A percentile compares a stretch with the other conserved stretches of the same genome.
phyloP scores from a whole-genome alignment of 2,888 invertebrate species.

The Lucinisca nassula region DNA sequence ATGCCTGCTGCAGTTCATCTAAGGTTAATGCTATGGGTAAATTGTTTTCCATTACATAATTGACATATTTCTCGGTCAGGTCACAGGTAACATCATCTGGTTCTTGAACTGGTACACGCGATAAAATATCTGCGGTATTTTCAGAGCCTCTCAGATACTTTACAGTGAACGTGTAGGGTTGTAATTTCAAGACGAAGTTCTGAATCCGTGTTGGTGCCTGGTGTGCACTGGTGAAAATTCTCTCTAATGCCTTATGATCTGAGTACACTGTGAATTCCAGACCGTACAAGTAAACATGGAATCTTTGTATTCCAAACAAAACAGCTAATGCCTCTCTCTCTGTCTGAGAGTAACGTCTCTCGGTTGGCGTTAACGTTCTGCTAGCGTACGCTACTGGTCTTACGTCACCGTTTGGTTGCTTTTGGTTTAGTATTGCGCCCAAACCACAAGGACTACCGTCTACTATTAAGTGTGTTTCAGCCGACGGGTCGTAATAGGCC shows the following conservation, averaged over 20 bases:
- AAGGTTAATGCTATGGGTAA: conserved; percentile 16
- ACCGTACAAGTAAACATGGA: not conserved
- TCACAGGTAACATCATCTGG: conserved; percentile 3
- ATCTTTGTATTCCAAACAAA: not conserved
- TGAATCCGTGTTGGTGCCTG: conserved; percentile 5
- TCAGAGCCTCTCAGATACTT: not conserved
- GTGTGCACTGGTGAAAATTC: conserved; percentile 1
- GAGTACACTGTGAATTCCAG: not conserved
- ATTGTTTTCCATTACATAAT: conserved; percentile 2
- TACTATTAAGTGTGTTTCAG: conserved; percentile 19
- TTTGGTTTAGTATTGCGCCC: conserved; percentile 14
- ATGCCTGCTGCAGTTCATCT: conserved; percentile 10
- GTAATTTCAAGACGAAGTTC: conserved; percentile 19
- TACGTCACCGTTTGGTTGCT: conserved; percentile 12
- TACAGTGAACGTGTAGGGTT: conserved; percentile 13
- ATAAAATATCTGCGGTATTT: conserved; percentile 19
- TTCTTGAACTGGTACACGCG: not conserved
- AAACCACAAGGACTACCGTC: conserved; percentile 14
- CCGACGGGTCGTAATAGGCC: conserved; percentile 13
- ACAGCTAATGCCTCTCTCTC: not conserved
- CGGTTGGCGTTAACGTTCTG: not conserved
- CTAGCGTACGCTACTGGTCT: conserved; percentile 23
- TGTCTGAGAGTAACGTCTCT: conserved; percentile 7
- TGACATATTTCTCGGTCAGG: conserved; percentile 17
- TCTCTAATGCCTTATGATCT: conserved; percentile 1